Evolutionary conservation across 2,888 invertebrate genomes (phyloP).

Genomic region (Craniophora ligustri): DNA sequence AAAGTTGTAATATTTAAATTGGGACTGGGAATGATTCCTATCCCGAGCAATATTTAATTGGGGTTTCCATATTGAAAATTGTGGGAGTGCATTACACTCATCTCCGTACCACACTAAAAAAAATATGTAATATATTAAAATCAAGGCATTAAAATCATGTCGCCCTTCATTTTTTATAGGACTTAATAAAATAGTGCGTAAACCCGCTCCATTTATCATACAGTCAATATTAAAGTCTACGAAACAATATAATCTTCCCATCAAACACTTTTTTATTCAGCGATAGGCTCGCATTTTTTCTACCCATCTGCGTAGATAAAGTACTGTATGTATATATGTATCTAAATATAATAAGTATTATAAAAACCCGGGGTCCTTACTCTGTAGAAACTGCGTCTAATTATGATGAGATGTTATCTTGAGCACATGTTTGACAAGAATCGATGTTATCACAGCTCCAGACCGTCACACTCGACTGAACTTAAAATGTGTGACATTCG

Average conservation of each 20-base stretch:
- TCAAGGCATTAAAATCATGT: too few relatives aligned
- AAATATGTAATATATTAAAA: too few relatives aligned
- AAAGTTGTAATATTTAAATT: too few relatives aligned
- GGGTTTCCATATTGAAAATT: too few relatives aligned
- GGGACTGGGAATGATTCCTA: too few relatives aligned
- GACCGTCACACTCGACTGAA: constrained; percentile 29
- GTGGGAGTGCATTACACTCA: too few relatives aligned
- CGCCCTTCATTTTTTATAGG: too few relatives aligned
- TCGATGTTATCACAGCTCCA: constrained; percentile 55
- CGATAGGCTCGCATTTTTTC: constrained; percentile 20
- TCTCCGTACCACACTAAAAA: too few relatives aligned
- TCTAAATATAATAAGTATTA: constrained; percentile 16
- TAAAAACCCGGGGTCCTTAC: constrained; percentile 42
- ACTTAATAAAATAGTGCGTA: too few relatives aligned
- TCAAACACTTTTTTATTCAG: constrained; percentile 20
- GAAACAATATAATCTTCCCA: constrained; percentile 3
- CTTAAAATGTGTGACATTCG: constrained; percentile 22
- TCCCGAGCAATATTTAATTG: too few relatives aligned
- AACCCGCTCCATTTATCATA: constrained; percentile 17
- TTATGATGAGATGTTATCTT: constrained; percentile 49
- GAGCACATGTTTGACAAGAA: constrained; percentile 55
- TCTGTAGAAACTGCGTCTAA: constrained; percentile 26
- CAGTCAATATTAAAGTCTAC: too few relatives aligned
- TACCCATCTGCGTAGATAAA: neutral
- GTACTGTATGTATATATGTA: too few relatives aligned